phyloP scores from a whole-genome alignment of 2,888 invertebrate genomes.

The Synanthedon vespiformis region DNA sequence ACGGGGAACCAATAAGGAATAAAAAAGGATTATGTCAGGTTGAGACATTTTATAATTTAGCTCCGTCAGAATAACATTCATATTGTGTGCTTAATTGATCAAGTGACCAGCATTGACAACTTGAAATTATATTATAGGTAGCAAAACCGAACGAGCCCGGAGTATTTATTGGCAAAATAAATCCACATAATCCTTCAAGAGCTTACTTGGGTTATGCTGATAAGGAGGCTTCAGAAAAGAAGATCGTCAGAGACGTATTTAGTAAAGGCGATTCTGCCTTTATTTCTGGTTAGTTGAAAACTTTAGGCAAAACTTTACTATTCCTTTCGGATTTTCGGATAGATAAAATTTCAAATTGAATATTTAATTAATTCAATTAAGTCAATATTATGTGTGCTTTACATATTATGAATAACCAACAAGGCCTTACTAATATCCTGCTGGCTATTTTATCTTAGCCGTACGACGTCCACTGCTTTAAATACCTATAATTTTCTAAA shows the following conservation, averaged over 20 bases:
- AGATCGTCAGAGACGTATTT: constrained; percentile 91
- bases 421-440: no score
- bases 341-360: no score
- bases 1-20: constrained; percentile 92
- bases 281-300: constrained; percentile 76
- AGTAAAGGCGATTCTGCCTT: constrained; percentile 94
- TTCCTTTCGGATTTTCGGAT: background rate
- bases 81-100: no score
- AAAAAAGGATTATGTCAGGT: constrained; percentile 85
- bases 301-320: background rate
- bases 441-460: no score
- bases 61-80: no score
- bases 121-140: constrained; percentile 34
- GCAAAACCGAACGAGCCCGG: constrained; percentile 89
- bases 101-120: no score
- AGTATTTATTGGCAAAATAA: constrained; percentile 97
- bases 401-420: no score
- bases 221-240: constrained; percentile 91
- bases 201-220: constrained; percentile 98
- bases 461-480: no score
- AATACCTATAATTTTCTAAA: no score
- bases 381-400: no score
- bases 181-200: constrained; percentile 89
- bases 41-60: constrained; percentile 13
- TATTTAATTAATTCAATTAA: no score